Evolutionary conservation across 2,888 invertebrate species (phyloP).

Genomic region (Parasteatoda lunata): DNA sequence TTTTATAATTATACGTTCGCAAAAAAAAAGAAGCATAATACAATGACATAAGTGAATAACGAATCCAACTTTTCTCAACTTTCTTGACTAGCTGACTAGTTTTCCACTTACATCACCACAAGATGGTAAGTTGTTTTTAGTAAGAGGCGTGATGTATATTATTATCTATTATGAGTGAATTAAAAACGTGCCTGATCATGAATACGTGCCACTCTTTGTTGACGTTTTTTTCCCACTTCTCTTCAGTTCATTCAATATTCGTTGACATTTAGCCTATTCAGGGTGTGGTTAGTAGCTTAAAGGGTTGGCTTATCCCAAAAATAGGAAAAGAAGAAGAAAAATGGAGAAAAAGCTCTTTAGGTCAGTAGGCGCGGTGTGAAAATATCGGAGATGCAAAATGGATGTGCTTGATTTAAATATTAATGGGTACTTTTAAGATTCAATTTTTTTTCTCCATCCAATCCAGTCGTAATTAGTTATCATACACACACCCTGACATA

Average conservation of each 20-base stretch:
- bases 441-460: constrained; percentile 1
- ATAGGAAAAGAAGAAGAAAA: constrained; percentile 1
- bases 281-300: neutral
- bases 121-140: no score
- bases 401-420: constrained; percentile 37
- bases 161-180: no score
- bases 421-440: constrained; percentile 1
- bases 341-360: constrained; percentile 28
- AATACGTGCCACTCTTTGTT: neutral
- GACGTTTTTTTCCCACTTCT: no score
- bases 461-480: neutral
- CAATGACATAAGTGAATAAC: no score
- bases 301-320: neutral
- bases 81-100: no score
- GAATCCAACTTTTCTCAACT: no score
- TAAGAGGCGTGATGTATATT: no score
- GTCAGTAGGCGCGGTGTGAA: constrained; percentile 54
- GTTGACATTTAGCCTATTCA: constrained; percentile 2
- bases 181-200: neutral
- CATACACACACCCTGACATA: neutral
- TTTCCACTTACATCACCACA: no score
- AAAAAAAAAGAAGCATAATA: no score
- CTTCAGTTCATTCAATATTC: neutral
- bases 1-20: no score
- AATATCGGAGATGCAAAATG: constrained; percentile 49